Evolutionary conservation across 2,797 vertebrate species (phyloP), one percentile per base, ranked within the genome.

Genomic region (Rhyacichthys aspro): DNA sequence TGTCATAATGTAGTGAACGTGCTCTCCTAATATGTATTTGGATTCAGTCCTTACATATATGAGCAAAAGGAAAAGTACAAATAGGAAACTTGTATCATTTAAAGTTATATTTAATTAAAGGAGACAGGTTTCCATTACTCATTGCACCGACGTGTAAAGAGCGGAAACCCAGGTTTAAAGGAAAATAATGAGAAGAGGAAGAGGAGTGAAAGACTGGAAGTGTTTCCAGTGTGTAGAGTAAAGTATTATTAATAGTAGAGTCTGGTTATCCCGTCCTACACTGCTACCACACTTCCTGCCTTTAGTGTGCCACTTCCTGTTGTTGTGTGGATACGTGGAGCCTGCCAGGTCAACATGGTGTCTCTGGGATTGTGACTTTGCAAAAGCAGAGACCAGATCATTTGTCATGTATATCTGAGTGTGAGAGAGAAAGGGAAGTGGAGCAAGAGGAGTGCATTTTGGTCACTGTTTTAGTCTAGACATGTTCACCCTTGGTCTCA

Each of bases 271-370:
- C 68, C 64, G n/a, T 71, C 72, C 73, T 47, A 3, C 74, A 50
- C 70, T n/a, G n/a, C n/a, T n/a, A n/a, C n/a, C n/a, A 45, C 60
- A 70, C 81, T 88, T 90, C 89, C 88, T 88, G 78, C 70, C 74
- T 71, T 52, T 9, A 67, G 57, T 34, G 56, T 23, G 63, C 74
- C 71, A 78, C 85, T 90, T 90, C 89, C 89, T 85, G 82, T 84
- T 86, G 78, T 82, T 86, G 72, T 77, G 76, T 67, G 52, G 59
- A 65, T 44, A 0, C 11, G 2, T 32, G 43, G 33, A 53, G 55
- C 59, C 69, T 16, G 59, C 57, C 45, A 61, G 79, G 87, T 82
- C 82, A 76, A 57, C 18, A 47, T 59, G 59, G 58, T 58, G 55
- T 47, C 52, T 67, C 8, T 56, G 38, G 18, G 53, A 54, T 41